Conservation (phyloP, 2,797 vertebrate genomes). For the Ibycter americanus region DNA sequence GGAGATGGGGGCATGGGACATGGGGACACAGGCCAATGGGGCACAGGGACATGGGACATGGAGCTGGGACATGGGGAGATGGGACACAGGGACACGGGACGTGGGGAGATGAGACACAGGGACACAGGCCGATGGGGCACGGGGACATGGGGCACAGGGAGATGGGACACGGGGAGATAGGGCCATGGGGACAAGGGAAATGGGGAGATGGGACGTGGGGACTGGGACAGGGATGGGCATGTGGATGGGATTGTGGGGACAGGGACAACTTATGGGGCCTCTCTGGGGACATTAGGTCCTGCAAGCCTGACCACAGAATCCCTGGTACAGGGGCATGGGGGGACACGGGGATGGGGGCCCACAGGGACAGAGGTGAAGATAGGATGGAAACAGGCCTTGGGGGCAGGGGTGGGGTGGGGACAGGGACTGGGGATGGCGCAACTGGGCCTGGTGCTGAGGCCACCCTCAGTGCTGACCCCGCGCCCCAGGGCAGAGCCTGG, state of each 20-base stretch:
- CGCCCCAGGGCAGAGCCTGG: constrained; percentile 91
- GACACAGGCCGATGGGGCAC: no score
- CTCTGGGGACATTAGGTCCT: no score
- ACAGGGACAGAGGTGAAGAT: background rate
- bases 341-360: background rate
- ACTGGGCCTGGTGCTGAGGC: background rate
- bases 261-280: background rate
- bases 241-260: background rate
- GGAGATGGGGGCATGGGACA: background rate
- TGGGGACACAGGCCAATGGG: background rate
- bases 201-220: background rate
- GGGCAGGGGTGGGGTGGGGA: background rate
- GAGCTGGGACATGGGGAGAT: background rate
- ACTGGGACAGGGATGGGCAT: background rate
- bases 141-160: background rate
- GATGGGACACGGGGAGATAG: no score
- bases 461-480: background rate
- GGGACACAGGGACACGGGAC: background rate
- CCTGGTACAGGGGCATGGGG: no score
- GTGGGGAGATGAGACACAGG: background rate
- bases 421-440: accelerated
- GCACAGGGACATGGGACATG: background rate
- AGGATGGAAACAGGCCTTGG: accelerated
- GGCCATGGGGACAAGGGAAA: background rate
- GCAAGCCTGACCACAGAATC: background rate